These are phyloP conservation scores for Empis livida DNA, from an alignment of 2,888 invertebrate species.

Conservation along the genomic window DNA sequence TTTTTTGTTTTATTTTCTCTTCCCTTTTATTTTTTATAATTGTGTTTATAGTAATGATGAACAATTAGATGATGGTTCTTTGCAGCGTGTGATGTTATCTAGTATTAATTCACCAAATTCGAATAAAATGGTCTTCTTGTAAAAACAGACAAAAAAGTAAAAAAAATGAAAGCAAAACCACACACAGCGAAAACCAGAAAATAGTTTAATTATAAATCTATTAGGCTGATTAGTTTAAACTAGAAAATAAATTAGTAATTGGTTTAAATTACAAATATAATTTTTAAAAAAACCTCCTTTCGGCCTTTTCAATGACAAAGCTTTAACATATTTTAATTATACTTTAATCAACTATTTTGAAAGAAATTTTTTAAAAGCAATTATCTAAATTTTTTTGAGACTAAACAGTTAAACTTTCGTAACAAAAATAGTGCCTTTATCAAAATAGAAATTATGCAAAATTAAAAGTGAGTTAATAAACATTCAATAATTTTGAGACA, in stretches of 20 bases:
- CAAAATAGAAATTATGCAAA: too few species aligned
- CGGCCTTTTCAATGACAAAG: background rate
- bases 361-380: too few species aligned
- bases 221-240: too few species aligned
- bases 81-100: constrained; percentile 13
- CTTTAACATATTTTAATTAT: background rate
- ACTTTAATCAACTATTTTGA: background rate
- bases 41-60: background rate
- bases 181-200: background rate
- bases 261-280: background rate
- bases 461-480: too few species aligned
- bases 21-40: background rate
- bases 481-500: too few species aligned
- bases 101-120: constrained; percentile 28
- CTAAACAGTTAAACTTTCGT: too few species aligned
- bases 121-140: constrained; percentile 30
- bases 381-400: too few species aligned
- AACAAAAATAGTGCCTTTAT: too few species aligned
- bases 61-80: background rate
- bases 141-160: constrained; percentile 11
- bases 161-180: too few species aligned
- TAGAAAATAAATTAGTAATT: background rate
- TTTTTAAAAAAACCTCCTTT: background rate
- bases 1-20: background rate
- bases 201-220: too few species aligned